Evolutionary conservation across 2,888 invertebrate species (phyloP).

Genomic region (Cistogaster globosa): DNA sequence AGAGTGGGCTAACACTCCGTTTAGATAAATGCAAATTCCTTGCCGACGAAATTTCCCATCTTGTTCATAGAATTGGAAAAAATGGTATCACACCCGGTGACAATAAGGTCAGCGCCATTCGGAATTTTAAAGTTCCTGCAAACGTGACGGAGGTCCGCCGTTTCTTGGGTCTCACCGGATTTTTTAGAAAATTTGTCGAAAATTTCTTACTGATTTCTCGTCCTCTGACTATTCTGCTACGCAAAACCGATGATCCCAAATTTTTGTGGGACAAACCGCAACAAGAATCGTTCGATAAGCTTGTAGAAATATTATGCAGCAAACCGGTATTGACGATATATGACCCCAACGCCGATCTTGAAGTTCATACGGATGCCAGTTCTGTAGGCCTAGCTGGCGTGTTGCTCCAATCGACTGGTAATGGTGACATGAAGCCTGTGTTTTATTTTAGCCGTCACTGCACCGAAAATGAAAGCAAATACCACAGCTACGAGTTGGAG

Average conservation of each 20-base stretch:
- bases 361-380: conserved; percentile 71
- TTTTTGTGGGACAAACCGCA: neutral
- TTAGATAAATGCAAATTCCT: conserved; percentile 36
- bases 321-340: conserved; percentile 61
- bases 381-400: conserved; percentile 67
- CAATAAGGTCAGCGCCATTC: conserved; percentile 16
- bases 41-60: neutral
- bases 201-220: conserved; percentile 52
- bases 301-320: conserved; percentile 34
- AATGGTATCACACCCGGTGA: conserved; percentile 3
- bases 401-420: too few species aligned
- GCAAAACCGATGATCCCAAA: conserved; percentile 12
- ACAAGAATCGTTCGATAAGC: conserved; percentile 28
- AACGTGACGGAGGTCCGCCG: conserved; percentile 57
- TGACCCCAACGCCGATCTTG: conserved; percentile 49
- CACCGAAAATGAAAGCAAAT: conserved; percentile 11
- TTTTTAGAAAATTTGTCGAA: conserved; percentile 68
- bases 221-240: conserved; percentile 35
- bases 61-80: neutral
- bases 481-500: conserved; percentile 68
- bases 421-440: too few species aligned
- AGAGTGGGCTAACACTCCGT: conserved; percentile 12
- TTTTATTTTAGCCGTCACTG: conserved; percentile 69
- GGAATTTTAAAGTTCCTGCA: conserved; percentile 40
- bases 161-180: conserved; percentile 66